Percentiles rank a stretch among this genome's conserved stretches.
These are phyloP conservation scores for Meloidogyne chitwoodi DNA, from an alignment of 1,140 invertebrate genomes.

Conservation along the genomic window DNA sequence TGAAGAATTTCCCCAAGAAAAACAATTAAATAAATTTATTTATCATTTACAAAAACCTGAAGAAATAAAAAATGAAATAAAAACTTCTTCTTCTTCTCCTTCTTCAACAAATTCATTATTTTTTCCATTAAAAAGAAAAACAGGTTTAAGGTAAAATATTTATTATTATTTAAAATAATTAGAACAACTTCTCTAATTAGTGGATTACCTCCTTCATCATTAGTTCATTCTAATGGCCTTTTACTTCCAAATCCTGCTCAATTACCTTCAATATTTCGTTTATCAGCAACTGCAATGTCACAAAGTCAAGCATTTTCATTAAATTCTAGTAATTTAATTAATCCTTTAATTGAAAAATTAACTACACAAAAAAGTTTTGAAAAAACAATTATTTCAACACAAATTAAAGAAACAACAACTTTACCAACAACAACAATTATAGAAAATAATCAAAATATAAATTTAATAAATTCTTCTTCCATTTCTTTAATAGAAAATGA, in stretches of 20 bases:
- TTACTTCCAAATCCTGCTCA: conserved; percentile 13
- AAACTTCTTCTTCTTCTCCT: too few relatives aligned
- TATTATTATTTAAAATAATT: background rate
- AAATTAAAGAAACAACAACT: background rate
- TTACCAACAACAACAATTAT: background rate
- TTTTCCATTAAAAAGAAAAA: background rate
- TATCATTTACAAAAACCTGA: conserved; percentile 13
- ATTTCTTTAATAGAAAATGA: background rate
- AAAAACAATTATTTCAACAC: too few relatives aligned
- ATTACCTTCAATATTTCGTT: conserved; percentile 20
- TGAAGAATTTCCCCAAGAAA: background rate
- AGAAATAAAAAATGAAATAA: background rate
- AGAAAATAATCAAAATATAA: background rate
- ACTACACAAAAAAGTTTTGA: background rate
- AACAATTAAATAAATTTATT: conserved; percentile 10
- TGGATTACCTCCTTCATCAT: too few relatives aligned
- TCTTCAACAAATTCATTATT: background rate
- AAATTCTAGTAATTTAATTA: background rate
- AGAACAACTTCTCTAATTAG: too few relatives aligned
- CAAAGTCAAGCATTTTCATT: background rate
- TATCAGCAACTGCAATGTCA: conserved; percentile 13
- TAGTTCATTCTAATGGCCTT: background rate
- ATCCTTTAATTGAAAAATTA: background rate
- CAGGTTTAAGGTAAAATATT: background rate
- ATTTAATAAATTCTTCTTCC: background rate